phyloP scores from a whole-genome alignment of 1,140 invertebrate genomes.

The Phthorimaea operculella region DNA sequence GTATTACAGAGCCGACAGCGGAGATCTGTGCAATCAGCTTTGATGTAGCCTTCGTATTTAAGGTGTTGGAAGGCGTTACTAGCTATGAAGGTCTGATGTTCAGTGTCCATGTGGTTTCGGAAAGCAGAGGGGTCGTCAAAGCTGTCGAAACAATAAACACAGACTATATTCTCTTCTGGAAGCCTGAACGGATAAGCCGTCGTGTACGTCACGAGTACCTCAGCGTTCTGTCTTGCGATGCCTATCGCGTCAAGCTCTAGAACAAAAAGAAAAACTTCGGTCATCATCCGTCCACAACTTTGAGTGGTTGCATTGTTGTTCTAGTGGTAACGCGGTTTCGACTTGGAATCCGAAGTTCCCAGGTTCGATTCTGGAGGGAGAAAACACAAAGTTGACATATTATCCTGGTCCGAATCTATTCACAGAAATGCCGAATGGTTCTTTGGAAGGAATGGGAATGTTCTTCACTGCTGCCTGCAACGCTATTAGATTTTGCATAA shows the following conservation, averaged over 20 bases:
- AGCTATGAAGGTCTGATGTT: slow-evolving; percentile 33
- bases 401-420: too few species aligned
- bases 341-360: too few species aligned
- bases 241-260: slow-evolving; percentile 43
- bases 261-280: slow-evolving; percentile 49
- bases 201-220: slow-evolving; percentile 43
- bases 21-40: slow-evolving; percentile 42
- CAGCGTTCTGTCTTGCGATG: slow-evolving; percentile 51
- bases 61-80: slow-evolving; percentile 38
- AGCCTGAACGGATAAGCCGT: slow-evolving; percentile 53
- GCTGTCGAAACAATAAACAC: slow-evolving; percentile 47
- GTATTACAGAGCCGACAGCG: slow-evolving; percentile 36
- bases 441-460: too few species aligned
- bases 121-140: slow-evolving; percentile 35
- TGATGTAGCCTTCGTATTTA: slow-evolving; percentile 34
- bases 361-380: too few species aligned
- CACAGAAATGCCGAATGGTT: too few species aligned
- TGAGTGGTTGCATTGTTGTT: too few species aligned
- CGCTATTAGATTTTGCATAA: too few species aligned
- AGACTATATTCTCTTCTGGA: slow-evolving; percentile 42
- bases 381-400: too few species aligned
- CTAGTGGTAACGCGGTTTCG: too few species aligned
- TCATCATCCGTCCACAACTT: too few species aligned
- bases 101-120: slow-evolving; percentile 36
- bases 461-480: too few species aligned